These are phyloP conservation scores for Trematocara stigmaticum DNA, from an alignment of 2,113 vertebrate genomes.

Conservation along the genomic window DNA sequence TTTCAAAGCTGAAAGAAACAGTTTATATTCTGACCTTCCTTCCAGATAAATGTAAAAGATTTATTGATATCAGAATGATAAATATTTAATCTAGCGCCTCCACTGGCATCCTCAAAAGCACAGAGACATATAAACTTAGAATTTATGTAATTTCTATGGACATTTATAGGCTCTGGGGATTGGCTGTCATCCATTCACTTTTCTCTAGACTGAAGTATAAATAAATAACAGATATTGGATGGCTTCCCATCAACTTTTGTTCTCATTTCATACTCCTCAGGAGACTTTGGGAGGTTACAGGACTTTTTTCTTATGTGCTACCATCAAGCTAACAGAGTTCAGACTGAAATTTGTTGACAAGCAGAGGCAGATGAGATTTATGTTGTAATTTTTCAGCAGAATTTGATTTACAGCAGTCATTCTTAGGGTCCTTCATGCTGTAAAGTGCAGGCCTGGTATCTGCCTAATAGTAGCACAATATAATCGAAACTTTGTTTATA, in stretches of 20 bases:
- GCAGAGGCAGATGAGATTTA: not conserved
- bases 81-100: not conserved
- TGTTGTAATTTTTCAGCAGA: not conserved
- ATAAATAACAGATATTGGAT: not conserved
- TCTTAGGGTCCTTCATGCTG: not conserved
- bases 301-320: not conserved
- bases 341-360: not conserved
- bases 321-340: not conserved
- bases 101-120: not conserved
- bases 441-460: not conserved
- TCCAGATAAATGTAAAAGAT: not conserved
- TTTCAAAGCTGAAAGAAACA: not conserved
- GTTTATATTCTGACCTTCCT: not conserved
- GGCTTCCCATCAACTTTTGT: not conserved
- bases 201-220: not conserved
- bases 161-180: not conserved
- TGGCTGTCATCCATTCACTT: not conserved
- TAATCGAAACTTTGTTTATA: not conserved
- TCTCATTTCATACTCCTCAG: not conserved
- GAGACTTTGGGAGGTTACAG: not conserved
- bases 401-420: not conserved
- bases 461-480: not conserved
- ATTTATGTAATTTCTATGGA: not conserved
- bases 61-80: not conserved
- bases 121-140: not conserved